Evolutionary conservation across 2,888 invertebrate genomes (phyloP).

Genomic region (Napeogenes inachia): DNA sequence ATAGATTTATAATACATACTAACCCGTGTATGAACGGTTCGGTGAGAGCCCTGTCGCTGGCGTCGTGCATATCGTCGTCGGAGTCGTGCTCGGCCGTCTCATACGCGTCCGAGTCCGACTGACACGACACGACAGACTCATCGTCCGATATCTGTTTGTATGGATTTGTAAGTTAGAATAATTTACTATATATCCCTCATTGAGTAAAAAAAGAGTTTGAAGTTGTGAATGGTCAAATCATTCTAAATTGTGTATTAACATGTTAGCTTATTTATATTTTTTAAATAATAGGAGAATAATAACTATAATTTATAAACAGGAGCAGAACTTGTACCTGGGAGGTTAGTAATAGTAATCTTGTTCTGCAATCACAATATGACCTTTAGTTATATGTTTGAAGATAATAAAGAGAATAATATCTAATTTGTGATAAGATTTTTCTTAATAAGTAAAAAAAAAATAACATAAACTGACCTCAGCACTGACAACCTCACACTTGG

Average conservation of each 20-base stretch:
- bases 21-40: slow-evolving; percentile 84
- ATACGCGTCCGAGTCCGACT: slow-evolving; percentile 61
- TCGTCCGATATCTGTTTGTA: slow-evolving; percentile 60
- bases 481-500: background rate
- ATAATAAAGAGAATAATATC: no score
- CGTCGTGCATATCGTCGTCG: slow-evolving; percentile 68
- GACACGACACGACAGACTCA: slow-evolving; percentile 56
- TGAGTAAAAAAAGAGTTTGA: no score
- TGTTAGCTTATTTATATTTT: no score
- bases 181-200: background rate
- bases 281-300: no score
- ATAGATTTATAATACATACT: slow-evolving; percentile 27
- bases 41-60: slow-evolving; percentile 68
- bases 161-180: slow-evolving; percentile 4
- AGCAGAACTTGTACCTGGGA: no score
- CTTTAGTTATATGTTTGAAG: no score
- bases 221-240: no score
- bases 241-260: no score
- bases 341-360: no score
- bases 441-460: no score
- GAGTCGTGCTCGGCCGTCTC: slow-evolving; percentile 78
- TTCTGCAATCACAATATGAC: no score
- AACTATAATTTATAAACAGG: no score
- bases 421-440: background rate
- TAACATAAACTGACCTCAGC: background rate